Conservation (phyloP, 2,888 invertebrate genomes). For the Perdita meconis region DNA sequence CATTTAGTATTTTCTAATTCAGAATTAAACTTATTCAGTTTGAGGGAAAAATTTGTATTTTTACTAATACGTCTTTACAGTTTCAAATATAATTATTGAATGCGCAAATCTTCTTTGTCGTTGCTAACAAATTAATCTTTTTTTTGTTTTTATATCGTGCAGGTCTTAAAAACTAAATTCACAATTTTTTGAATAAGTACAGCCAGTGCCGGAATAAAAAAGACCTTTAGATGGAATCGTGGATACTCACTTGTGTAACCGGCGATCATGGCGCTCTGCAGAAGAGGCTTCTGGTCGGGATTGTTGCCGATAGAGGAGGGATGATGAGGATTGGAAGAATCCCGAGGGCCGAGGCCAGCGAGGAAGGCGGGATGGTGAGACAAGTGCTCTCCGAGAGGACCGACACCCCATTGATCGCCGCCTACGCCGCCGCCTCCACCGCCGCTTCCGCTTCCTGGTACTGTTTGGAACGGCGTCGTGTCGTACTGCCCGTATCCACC, state of each 20-base stretch:
- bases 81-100: too few species aligned
- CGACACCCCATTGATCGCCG: conserved; percentile 85
- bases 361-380: conserved; percentile 86
- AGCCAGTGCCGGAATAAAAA: too few species aligned
- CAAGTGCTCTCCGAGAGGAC: conserved; percentile 84
- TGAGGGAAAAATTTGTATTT: too few species aligned
- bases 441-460: conserved; percentile 87
- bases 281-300: conserved; percentile 86
- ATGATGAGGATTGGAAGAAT: conserved; percentile 81
- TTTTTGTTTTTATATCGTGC: too few species aligned
- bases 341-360: conserved; percentile 82
- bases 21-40: too few species aligned
- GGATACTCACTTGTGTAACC: conserved; percentile 84
- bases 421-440: conserved; percentile 80
- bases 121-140: too few species aligned
- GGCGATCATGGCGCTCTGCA: conserved; percentile 86
- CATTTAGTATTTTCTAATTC: too few species aligned
- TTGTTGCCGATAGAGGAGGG: conserved; percentile 81
- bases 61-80: too few species aligned
- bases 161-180: too few species aligned
- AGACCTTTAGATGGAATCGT: background rate
- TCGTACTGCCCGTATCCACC: conserved; percentile 88
- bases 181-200: too few species aligned
- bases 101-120: too few species aligned
- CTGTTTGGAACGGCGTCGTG: conserved; percentile 90